Base-by-base conservation (phyloP, 2,888 invertebrate species). In the Monochamus alternatus region DNA sequence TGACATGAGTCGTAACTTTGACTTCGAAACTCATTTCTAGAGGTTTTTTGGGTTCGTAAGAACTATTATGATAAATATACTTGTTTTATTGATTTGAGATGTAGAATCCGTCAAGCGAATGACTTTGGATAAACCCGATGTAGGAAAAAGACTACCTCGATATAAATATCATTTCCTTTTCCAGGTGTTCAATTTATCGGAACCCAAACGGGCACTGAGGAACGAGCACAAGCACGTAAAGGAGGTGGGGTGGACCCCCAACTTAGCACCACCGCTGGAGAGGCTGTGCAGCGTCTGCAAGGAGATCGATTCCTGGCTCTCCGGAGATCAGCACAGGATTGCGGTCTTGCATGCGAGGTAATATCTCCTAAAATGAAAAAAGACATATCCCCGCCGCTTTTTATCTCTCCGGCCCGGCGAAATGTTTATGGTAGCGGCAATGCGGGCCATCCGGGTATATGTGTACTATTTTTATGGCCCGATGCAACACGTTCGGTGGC, bases 281-380 rank as follows among this genome's bases (percentile, higher is more conserved):
- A 91, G 95, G 81, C 92, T 98, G 38, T 98, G 97, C 89, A 95
- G 96, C 80, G 94, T 97, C 75, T 98, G 97, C 91, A 97, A 97
- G 89, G 95, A 96, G 86, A 95, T 98, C 84, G 97, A 98, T 90
- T 95, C 96, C 85, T 98, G 97, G 97, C 91, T 97, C 69, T 94
- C 94, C 66, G 94, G 93, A 67, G 94, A 95, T 85, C 92, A 94
- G 30, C 94, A 94, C 88, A 94, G 97, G 87, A 96, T 97, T 80
- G 96, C 96, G 55, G 96, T 97, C 75, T 90, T 98, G 70, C 94
- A 97, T 86, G 95, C 96, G 84, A 95, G 96, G 95, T 95, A 89
- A 91, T 87, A 44, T 44, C 22, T 62, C 47, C 67, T 63, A 62
- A 12, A 59, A 44, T 30, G 31, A 59, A 43, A 58, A 51, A 47